phyloP scores from a whole-genome alignment of 2,888 invertebrate species.

The Lycophotia porphyrea region DNA sequence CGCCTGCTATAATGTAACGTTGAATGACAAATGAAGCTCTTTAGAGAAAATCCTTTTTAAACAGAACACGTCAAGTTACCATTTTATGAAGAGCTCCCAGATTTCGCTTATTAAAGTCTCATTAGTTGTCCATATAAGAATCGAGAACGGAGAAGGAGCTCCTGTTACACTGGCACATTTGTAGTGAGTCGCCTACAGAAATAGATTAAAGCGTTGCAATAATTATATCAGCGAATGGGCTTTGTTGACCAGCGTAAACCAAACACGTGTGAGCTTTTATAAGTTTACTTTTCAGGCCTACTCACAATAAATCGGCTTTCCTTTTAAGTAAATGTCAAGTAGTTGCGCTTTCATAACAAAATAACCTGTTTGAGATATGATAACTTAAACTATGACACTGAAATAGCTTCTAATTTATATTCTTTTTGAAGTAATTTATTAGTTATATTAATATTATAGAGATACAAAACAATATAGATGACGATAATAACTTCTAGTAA shows the following conservation, averaged over 20 bases:
- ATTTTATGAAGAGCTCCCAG: conserved; percentile 71
- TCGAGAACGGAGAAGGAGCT: conserved; percentile 66
- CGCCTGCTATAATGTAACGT: conserved; percentile 65
- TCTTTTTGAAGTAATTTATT: conserved; percentile 28
- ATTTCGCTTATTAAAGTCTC: conserved; percentile 70
- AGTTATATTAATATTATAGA: conserved; percentile 54
- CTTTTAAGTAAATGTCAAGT: conserved; percentile 53
- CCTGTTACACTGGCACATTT: conserved; percentile 74
- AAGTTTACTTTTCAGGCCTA: conserved; percentile 53
- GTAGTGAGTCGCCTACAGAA: conserved; percentile 83
- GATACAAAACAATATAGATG: conserved; percentile 68
- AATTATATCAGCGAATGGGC: conserved; percentile 88
- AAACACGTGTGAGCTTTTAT: conserved; percentile 77
- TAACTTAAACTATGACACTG: conserved; percentile 75
- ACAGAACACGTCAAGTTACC: conserved; percentile 72
- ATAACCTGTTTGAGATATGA: conserved; percentile 8
- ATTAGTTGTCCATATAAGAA: conserved; percentile 72
- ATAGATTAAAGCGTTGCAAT: conserved; percentile 87
- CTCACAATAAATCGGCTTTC: conserved; percentile 37
- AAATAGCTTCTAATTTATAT: conserved; percentile 40
- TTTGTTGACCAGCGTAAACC: conserved; percentile 80
- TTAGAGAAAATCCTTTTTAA: conserved; percentile 79
- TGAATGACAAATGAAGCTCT: conserved; percentile 76
- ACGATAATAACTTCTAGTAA: conserved; percentile 61
- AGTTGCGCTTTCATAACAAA: conserved; percentile 23